A percentile compares a stretch with the other conserved stretches of the same genome.
phyloP scores from a whole-genome alignment of 2,797 vertebrate species.

The Onychomys leucogaster region DNA sequence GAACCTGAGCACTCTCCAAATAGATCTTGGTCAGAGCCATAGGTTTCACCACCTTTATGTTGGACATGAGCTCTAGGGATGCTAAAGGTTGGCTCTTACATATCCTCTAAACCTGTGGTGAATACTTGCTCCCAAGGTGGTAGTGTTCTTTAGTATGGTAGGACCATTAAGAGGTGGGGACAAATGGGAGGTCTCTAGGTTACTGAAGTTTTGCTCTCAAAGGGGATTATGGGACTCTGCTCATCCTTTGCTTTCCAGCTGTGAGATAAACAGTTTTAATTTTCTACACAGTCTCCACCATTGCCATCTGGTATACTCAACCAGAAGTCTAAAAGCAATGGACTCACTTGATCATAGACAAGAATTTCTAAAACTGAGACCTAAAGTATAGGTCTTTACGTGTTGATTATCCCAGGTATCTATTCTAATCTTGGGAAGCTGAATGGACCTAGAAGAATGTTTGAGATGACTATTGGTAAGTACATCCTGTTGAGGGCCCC shows the following conservation, averaged over 20 bases:
- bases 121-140: neutral
- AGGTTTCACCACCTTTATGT: slow-evolving; percentile 78
- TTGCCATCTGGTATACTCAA: neutral
- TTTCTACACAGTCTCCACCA: neutral
- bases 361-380: neutral
- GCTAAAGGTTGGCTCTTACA: neutral
- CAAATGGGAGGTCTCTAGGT: neutral
- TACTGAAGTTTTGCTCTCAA: neutral
- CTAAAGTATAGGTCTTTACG: neutral
- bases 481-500: neutral
- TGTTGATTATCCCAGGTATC: neutral
- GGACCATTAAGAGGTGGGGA: neutral
- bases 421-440: too few species aligned
- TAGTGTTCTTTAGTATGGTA: neutral
- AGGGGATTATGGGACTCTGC: neutral
- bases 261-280: neutral
- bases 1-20: neutral
- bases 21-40: slow-evolving; percentile 86
- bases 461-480: neutral
- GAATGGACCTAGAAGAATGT: neutral
- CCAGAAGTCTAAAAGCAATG: neutral
- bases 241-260: neutral
- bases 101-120: neutral
- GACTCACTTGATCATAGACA: neutral
- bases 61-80: slow-evolving; percentile 83